Evolutionary conservation across 2,113 vertebrate genomes (phyloP), one percentile per base, ranked within the genome.

Genomic region (Chinchilla lanigera): DNA sequence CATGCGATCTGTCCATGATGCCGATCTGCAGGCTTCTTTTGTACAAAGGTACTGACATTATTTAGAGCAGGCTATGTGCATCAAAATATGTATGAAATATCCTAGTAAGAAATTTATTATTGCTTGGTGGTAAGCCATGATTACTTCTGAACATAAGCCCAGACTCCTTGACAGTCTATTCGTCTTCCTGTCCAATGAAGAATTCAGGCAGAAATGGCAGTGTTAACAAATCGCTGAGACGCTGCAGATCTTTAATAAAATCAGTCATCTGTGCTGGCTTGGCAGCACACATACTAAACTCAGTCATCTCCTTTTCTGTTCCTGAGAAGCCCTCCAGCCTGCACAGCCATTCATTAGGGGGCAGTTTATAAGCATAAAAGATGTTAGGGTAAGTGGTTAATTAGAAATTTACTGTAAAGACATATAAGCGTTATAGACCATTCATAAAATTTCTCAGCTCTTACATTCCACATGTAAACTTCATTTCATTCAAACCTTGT

Each of bases 371-470:
- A 88, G 41, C 63, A 58, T 69, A 30, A 75, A 92, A n/a, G 24
- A 84, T 84, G 85, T 92, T 84, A 92, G 61, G 28, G 63, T 90
- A 88, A 90, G 77, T 65, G 67, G 65, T 58, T 97, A 82, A 90
- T 95, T 95, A 78, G 73, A 75, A 83, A 85, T 88, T 71, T 95
- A 69, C 61, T 86, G 71, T 47, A 30, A n/a, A 90, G 44, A 87
- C 41, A 85, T 75, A 85, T 11, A 90, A 85, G 90, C 41, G 90
- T 67, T 77, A 61, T 24, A 81, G 63, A 96, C 80, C 96, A 84
- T 81, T 94, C 28, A 89, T 90, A 94, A 83, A 81, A 26, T 30
- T 88, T 93, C 93, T 97, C 77, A 95, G 26, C 86, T 28, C 58
- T 90, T 38, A 88, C 73, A 88, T 90, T 96, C 56, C 26, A 58